phyloP scores from a whole-genome alignment of 2,113 vertebrate species.

The Ceyx margarethae region DNA sequence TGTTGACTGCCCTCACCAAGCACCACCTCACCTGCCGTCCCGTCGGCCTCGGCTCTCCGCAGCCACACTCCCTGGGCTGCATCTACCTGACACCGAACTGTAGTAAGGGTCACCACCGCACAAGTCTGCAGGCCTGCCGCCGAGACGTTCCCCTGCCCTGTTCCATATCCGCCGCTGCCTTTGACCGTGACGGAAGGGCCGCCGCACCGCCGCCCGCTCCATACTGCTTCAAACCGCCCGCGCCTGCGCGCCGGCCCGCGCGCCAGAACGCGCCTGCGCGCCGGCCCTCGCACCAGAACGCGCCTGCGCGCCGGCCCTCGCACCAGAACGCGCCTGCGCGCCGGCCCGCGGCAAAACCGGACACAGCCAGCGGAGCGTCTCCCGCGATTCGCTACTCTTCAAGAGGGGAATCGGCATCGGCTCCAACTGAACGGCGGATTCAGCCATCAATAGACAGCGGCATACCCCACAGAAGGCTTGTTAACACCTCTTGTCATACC shows the following conservation, averaged over 20 bases:
- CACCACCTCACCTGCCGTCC: background rate
- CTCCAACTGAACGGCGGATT: background rate
- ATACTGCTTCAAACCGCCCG: background rate
- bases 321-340: background rate
- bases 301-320: background rate
- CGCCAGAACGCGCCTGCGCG: background rate
- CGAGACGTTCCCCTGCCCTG: too few relatives aligned
- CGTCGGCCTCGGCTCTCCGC: background rate
- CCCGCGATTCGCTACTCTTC: accelerated
- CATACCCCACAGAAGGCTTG: background rate
- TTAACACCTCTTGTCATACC: background rate
- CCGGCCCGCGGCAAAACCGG: too few relatives aligned
- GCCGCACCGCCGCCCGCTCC: background rate
- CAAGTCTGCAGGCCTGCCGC: too few relatives aligned
- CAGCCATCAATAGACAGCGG: background rate
- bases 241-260: background rate
- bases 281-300: accelerated
- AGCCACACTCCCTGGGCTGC: background rate
- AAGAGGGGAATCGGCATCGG: background rate
- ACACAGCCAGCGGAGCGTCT: background rate
- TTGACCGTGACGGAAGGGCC: background rate
- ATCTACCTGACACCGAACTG: background rate
- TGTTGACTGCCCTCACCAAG: background rate
- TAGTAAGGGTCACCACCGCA: background rate
- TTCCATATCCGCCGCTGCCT: background rate